These are phyloP conservation scores for Oryzias javanicus DNA, from an alignment of 2,113 vertebrate genomes.

Conservation along the genomic window DNA sequence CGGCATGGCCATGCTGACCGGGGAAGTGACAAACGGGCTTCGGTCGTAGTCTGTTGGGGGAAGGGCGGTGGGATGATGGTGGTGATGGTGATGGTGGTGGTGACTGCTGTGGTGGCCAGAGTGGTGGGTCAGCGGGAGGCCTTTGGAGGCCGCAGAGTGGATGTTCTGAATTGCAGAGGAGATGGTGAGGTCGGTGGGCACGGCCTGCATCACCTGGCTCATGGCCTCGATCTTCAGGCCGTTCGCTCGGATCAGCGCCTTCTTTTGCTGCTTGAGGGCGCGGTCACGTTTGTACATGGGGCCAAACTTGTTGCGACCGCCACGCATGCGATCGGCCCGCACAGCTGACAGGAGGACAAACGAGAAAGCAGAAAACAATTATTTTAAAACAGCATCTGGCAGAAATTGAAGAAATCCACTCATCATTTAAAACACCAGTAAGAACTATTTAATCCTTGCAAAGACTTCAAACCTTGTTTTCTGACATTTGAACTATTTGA, in stretches of 20 bases:
- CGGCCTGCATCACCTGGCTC: conserved; percentile 95
- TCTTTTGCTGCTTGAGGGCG: conserved; percentile 97
- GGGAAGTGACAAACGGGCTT: conserved; percentile 95
- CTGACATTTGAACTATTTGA: too few species aligned
- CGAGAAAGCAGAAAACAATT: conserved; percentile 17
- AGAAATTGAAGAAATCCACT: too few species aligned
- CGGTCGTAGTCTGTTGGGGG: conserved; percentile 96
- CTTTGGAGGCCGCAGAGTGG: conserved; percentile 95
- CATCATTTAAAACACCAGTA: too few species aligned
- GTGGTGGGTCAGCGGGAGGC: conserved; percentile 93
- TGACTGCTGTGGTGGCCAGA: conserved; percentile 70
- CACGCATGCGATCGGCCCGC: conserved; percentile 95
- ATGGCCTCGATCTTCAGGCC: conserved; percentile 98
- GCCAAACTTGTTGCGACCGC: conserved; percentile 97
- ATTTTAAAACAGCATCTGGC: not conserved
- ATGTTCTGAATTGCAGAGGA: conserved; percentile 97
- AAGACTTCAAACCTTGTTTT: too few species aligned
- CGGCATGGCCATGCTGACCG: conserved; percentile 98
- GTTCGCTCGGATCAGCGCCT: conserved; percentile 96
- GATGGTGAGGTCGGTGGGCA: conserved; percentile 95
- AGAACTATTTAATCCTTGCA: too few species aligned
- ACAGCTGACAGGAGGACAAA: conserved; percentile 80
- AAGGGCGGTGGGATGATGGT: conserved; percentile 83
- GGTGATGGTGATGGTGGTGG: conserved; percentile 74
- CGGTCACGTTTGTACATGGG: conserved; percentile 99